Conservation (phyloP, 1,140 invertebrate species). For the Magallana angulata region DNA sequence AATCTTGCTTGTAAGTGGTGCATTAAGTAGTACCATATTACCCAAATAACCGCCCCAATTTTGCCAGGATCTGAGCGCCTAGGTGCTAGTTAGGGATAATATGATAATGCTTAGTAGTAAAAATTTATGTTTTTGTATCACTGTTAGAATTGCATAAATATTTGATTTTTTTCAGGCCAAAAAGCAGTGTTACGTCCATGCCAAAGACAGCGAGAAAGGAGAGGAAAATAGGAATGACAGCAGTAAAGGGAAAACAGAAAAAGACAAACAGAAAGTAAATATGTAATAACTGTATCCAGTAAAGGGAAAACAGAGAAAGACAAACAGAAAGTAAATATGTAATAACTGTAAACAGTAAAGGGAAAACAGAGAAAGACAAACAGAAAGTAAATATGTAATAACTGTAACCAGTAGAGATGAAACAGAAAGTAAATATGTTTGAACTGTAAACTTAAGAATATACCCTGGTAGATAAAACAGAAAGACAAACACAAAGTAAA, state of each 20-base stretch:
- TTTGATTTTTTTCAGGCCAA: conserved; percentile 68
- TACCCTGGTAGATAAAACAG: conserved; percentile 49
- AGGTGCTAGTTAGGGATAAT: too few species aligned
- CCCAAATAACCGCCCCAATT: too few species aligned
- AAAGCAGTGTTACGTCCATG: conserved; percentile 69
- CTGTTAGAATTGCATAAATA: not conserved
- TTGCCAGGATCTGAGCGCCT: too few species aligned
- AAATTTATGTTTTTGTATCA: too few species aligned
- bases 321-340: not conserved
- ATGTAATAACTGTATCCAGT: not conserved
- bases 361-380: conserved; percentile 70
- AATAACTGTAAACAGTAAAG: too few species aligned
- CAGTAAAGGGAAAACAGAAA: conserved; percentile 70
- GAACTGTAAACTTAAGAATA: too few species aligned
- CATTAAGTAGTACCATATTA: too few species aligned
- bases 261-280: conserved; percentile 74
- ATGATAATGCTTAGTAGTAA: too few species aligned
- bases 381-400: conserved; percentile 64
- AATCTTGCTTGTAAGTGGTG: too few species aligned
- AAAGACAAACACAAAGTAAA: conserved; percentile 75
- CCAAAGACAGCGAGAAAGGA: conserved; percentile 73
- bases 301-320: too few species aligned
- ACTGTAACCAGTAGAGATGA: not conserved
- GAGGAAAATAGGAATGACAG: conserved; percentile 63
- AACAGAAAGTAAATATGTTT: not conserved